phyloP scores from a whole-genome alignment of 1,140 invertebrate genomes.

The Coenobita brevimanus region DNA sequence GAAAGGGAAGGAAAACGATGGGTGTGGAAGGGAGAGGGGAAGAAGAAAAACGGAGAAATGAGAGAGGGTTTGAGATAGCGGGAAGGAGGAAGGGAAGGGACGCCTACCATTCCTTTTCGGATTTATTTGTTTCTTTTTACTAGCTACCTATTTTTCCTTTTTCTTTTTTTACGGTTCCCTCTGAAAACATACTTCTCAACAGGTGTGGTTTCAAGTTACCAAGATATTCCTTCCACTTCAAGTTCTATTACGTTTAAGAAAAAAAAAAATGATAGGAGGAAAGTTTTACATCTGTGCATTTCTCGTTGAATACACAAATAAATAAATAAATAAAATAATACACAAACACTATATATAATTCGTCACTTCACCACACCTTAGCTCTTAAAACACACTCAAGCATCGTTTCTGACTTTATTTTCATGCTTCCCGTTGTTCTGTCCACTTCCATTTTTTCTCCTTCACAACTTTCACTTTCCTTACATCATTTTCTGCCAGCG shows the following conservation, averaged over 20 bases:
- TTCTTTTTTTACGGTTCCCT: neutral
- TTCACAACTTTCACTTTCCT: neutral
- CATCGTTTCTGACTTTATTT: no score
- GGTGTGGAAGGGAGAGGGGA: neutral
- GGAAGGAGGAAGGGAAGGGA: neutral
- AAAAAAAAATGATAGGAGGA: no score
- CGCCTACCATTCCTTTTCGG: neutral
- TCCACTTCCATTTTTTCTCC: constrained; percentile 9
- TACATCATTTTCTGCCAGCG: neutral
- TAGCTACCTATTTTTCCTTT: neutral
- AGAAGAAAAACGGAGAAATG: neutral
- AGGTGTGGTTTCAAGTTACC: no score
- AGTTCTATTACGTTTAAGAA: no score
- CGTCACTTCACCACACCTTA: no score
- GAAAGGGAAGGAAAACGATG: neutral
- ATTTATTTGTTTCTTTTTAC: neutral
- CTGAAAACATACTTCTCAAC: neutral
- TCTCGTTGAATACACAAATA: no score
- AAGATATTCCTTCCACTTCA: no score
- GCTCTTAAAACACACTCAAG: no score
- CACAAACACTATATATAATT: no score
- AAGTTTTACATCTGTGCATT: no score
- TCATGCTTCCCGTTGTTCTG: neutral
- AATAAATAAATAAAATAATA: no score
- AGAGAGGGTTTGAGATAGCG: neutral